These are phyloP conservation scores for Malthinus flaveolus DNA, from an alignment of 2,888 invertebrate genomes.

Conservation along the genomic window DNA sequence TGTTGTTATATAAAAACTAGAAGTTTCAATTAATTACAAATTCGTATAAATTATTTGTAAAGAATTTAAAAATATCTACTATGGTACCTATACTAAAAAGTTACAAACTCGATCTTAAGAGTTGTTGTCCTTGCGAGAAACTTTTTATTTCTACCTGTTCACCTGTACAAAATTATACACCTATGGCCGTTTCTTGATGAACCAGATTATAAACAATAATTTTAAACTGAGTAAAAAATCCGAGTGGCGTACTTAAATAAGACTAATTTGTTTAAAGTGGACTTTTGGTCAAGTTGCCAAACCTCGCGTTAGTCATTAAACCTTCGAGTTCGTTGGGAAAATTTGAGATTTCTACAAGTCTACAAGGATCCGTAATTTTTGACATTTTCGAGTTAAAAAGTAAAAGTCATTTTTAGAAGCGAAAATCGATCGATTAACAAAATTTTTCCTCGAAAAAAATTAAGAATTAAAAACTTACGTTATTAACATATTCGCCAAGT, in stretches of 20 bases:
- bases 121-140: background rate
- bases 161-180: no score
- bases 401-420: background rate
- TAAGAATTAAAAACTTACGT: conserved; percentile 24
- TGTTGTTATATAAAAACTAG: no score
- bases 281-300: background rate
- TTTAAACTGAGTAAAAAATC: background rate
- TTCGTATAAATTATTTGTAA: no score
- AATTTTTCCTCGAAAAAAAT: background rate
- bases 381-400: no score
- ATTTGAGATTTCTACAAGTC: no score
- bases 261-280: background rate
- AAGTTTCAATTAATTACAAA: no score
- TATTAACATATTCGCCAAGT: conserved; percentile 24
- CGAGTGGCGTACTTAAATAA: background rate
- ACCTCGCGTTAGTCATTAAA: no score
- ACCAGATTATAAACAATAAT: background rate
- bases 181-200: background rate
- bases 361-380: no score
- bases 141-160: conserved; percentile 3
- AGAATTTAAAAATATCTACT: background rate
- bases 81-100: no score
- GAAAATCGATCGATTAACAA: background rate
- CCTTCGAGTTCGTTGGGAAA: no score
- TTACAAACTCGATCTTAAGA: conserved; percentile 1